Evolutionary conservation across 2,113 vertebrate genomes (phyloP).

Genomic region (Oryzias woworae): DNA sequence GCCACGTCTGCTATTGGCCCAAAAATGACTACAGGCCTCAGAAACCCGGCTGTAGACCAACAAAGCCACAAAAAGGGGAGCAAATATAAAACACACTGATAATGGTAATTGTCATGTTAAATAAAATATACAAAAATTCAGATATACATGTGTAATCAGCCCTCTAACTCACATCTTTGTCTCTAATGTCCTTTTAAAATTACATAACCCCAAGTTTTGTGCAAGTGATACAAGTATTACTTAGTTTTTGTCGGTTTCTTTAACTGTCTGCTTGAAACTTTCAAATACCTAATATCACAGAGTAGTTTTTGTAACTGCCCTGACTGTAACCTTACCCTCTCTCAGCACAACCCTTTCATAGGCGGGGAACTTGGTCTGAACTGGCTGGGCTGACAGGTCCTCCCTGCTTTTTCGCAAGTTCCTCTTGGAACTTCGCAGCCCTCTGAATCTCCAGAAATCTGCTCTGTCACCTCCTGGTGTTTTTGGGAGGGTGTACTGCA

Average conservation of each 20-base stretch:
- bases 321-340: conserved; percentile 81
- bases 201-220: neutral
- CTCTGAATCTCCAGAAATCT: conserved; percentile 96
- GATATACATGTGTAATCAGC: neutral
- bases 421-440: conserved; percentile 94
- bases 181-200: neutral
- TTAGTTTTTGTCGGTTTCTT: too few relatives aligned
- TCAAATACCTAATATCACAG: neutral
- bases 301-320: neutral
- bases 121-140: too few relatives aligned
- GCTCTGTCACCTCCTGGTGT: conserved; percentile 94
- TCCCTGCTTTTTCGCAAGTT: conserved; percentile 97
- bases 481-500: conserved; percentile 98
- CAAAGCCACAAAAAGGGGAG: conserved; percentile 7
- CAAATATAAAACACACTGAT: neutral
- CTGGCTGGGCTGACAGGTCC: conserved; percentile 95
- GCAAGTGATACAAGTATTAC: neutral
- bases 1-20: conserved; percentile 96
- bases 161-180: neutral
- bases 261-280: too few relatives aligned
- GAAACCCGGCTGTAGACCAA: conserved; percentile 86
- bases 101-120: neutral
- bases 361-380: conserved; percentile 97
- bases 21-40: conserved; percentile 96
- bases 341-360: conserved; percentile 97